Base-by-base conservation (phyloP, 2,888 invertebrate species). In the Acleris laterana region DNA sequence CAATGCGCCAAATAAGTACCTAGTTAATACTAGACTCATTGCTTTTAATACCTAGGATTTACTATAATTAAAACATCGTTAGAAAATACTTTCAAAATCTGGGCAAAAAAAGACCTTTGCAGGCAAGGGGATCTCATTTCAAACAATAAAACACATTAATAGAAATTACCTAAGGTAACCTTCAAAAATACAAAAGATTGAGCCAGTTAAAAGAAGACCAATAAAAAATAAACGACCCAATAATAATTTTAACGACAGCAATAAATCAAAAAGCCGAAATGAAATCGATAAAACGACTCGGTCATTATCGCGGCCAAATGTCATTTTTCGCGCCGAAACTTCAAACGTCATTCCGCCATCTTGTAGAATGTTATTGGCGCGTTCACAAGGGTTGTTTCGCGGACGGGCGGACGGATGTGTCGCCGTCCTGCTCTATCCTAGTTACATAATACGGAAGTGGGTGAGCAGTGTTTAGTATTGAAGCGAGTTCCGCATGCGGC, bases 401-500 rank as follows among this genome's bases (percentile, higher is more conserved):
- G 72, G 77, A 69, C 69, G 82, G 73, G 81, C 71, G 74, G 70
- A 69, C 72, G 74, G 76, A 85, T 71, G 70, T 86, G 81, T 74
- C 68, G 67, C 75, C 68, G 77, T 90, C 92, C 78, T 87, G 72
- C 64, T 92, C 84, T 68, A 69, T 73, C 87, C 73, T 76, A 69
- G 81, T 90, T 90, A 88, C 88, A 86, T 89, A 90, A 91, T 87
- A 88, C 84, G 91, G 90, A 93, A 90, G 86, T 86, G 86, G 87
- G 88, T 85, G 90, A 90, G 88, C 83, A 85, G 88, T 86, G 88
- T 85, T 83, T 81, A 77, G 81, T 82, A 81, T 82, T 77, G 80
- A 78, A 74, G 76, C 71, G 75, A 83, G 88, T 90, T 91, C 92
- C 92, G 92, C 92, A 92, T 92, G 89, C 89, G 90, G 78, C 76